These are phyloP conservation scores for Macrosoma leucophasiata DNA, from an alignment of 2,888 invertebrate species.

Conservation along the genomic window DNA sequence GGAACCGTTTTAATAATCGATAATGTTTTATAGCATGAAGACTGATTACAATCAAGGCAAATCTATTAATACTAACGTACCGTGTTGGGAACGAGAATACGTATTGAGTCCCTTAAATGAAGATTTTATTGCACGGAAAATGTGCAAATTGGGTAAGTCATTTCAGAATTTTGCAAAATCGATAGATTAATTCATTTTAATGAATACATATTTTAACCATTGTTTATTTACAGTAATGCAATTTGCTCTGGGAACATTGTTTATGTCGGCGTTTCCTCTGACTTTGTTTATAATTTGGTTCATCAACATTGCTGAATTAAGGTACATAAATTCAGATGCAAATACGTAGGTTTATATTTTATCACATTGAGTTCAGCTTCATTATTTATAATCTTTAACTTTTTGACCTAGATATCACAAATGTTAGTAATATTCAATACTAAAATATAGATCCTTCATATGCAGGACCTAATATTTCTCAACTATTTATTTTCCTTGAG, in stretches of 20 bases:
- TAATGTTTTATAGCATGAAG: slow-evolving; percentile 5
- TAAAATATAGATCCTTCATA: too few species aligned
- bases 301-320: too few species aligned
- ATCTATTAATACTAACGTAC: slow-evolving; percentile 2
- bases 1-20: not conserved
- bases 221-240: slow-evolving; percentile 6
- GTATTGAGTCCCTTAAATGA: slow-evolving; percentile 7
- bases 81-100: slow-evolving; percentile 10
- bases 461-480: too few species aligned
- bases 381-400: too few species aligned
- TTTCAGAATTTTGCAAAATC: not conserved
- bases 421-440: too few species aligned
- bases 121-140: slow-evolving; percentile 1
- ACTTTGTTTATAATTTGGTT: too few species aligned
- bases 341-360: too few species aligned
- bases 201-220: not conserved
- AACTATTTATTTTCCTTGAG: too few species aligned
- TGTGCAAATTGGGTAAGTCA: slow-evolving; percentile 1
- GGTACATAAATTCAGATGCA: too few species aligned
- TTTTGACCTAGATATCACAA: too few species aligned
- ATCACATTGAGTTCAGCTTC: too few species aligned
- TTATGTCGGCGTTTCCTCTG: slow-evolving; percentile 3
- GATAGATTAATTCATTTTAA: not conserved
- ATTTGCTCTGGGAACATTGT: slow-evolving; percentile 4
- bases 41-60: not conserved